A percentile compares a stretch with the other conserved stretches of the same genome.
Evolutionary conservation across 2,113 vertebrate species (phyloP).

Genomic region (Aspidoscelis tigris): DNA sequence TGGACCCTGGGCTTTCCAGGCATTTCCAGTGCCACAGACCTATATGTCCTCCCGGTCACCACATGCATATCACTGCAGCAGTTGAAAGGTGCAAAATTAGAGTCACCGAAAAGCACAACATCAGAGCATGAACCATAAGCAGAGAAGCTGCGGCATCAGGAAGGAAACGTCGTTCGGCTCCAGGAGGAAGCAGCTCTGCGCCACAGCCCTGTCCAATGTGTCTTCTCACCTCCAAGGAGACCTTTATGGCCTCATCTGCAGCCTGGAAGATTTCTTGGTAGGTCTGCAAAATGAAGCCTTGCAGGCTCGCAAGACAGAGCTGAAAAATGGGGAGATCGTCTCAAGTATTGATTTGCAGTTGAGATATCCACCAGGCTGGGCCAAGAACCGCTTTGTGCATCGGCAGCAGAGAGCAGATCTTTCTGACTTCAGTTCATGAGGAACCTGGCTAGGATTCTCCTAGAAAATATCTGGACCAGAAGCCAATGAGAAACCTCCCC

Average conservation of each 20-base stretch:
- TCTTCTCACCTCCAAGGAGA: too few species aligned
- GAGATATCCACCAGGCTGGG: conserved; percentile 47
- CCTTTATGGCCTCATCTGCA: too few species aligned
- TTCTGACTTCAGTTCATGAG: fast-evolving
- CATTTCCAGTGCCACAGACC: too few species aligned
- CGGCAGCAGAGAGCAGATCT: conserved; percentile 19
- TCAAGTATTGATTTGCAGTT: conserved; percentile 58
- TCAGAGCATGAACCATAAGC: too few species aligned
- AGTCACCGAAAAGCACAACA: too few species aligned
- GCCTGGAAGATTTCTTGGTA: not conserved
- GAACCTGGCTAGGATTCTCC: not conserved
- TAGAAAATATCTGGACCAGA: not conserved
- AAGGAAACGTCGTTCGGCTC: not conserved
- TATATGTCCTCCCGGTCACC: too few species aligned
- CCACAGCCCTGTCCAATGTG: not conserved
- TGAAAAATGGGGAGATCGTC: conserved; percentile 50
- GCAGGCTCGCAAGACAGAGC: not conserved
- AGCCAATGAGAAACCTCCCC: not conserved
- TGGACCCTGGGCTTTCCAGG: too few species aligned
- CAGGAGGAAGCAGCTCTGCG: not conserved
- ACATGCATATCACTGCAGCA: too few species aligned
- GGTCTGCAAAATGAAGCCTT: not conserved
- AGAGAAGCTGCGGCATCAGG: too few species aligned
- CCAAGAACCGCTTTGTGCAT: conserved; percentile 58
- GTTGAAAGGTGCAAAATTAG: too few species aligned